Percentiles rank a stretch among this genome's conserved stretches.
These are phyloP conservation scores for Pseudolaguvia tuberculata DNA, from an alignment of 2,113 vertebrate species.

Conservation along the genomic window DNA sequence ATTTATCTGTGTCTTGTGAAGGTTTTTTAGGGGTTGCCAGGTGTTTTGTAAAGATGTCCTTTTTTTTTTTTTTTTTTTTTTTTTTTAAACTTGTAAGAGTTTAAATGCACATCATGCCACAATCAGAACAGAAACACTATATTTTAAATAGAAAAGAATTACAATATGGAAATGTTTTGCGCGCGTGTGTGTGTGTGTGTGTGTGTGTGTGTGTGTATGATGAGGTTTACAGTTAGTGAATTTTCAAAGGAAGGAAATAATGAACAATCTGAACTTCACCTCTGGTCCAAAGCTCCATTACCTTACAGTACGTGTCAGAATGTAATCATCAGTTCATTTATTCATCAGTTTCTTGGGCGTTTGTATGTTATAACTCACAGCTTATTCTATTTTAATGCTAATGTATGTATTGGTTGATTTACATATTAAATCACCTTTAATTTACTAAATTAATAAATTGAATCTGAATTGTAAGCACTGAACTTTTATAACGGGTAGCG, in stretches of 20 bases:
- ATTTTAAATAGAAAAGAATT: conserved; percentile 22
- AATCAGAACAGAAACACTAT: conserved; percentile 36
- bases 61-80: not conserved
- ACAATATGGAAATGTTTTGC: not conserved
- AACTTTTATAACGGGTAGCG: not conserved
- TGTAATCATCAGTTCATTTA: conserved; percentile 31
- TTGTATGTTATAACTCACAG: conserved; percentile 30
- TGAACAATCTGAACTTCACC: conserved; percentile 24
- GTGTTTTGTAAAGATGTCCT: not conserved
- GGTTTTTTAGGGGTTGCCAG: not conserved
- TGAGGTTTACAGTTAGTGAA: too few species aligned
- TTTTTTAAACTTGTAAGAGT: not conserved
- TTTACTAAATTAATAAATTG: not conserved
- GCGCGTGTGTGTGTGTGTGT: too few species aligned
- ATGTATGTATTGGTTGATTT: too few species aligned
- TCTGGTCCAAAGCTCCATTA: conserved; percentile 39
- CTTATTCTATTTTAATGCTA: not conserved
- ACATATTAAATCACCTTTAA: not conserved
- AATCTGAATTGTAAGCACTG: not conserved
- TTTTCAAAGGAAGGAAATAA: conserved; percentile 25
- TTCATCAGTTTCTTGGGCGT: conserved; percentile 21
- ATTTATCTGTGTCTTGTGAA: conserved; percentile 7
- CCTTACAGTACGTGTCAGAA: conserved; percentile 28
- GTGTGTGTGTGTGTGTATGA: too few species aligned
- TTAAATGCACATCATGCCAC: conserved; percentile 22